Evolutionary conservation across 2,888 invertebrate species (phyloP).

Genomic region (Mythimna impura): DNA sequence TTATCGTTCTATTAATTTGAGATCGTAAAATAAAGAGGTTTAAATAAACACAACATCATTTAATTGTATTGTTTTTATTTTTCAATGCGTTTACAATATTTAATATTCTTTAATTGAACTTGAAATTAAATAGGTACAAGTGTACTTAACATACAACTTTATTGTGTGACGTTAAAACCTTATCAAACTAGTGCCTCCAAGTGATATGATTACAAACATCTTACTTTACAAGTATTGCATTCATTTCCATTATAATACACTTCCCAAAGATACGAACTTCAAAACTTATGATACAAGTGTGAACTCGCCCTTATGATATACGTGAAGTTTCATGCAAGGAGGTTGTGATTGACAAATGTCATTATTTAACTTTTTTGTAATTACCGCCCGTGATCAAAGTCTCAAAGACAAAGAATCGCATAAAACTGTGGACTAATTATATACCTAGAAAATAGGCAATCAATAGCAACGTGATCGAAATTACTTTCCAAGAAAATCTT

Average conservation of each 20-base stretch:
- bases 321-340: slow-evolving; percentile 48
- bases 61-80: slow-evolving; percentile 82
- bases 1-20: too few relatives aligned
- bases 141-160: slow-evolving; percentile 78
- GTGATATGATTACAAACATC: slow-evolving; percentile 79
- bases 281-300: slow-evolving; percentile 35
- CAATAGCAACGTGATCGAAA: slow-evolving; percentile 55
- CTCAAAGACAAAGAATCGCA: slow-evolving; percentile 49
- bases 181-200: slow-evolving; percentile 79
- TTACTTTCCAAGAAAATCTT: slow-evolving; percentile 61
- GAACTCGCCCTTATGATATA: slow-evolving; percentile 32
- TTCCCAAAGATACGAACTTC: slow-evolving; percentile 50
- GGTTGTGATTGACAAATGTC: slow-evolving; percentile 29
- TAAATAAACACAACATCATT: slow-evolving; percentile 62
- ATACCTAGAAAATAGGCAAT: slow-evolving; percentile 54
- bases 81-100: slow-evolving; percentile 82
- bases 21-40: not conserved
- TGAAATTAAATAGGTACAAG: slow-evolving; percentile 79
- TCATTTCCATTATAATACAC: slow-evolving; percentile 64
- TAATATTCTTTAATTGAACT: slow-evolving; percentile 79
- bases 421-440: slow-evolving; percentile 46
- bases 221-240: slow-evolving; percentile 68
- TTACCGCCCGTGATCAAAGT: slow-evolving; percentile 47
- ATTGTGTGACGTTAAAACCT: slow-evolving; percentile 78
- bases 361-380: slow-evolving; percentile 21